Evolutionary conservation across 2,113 vertebrate genomes (phyloP), one percentile per base, ranked within the genome.

Genomic region (Notothenia coriiceps): DNA sequence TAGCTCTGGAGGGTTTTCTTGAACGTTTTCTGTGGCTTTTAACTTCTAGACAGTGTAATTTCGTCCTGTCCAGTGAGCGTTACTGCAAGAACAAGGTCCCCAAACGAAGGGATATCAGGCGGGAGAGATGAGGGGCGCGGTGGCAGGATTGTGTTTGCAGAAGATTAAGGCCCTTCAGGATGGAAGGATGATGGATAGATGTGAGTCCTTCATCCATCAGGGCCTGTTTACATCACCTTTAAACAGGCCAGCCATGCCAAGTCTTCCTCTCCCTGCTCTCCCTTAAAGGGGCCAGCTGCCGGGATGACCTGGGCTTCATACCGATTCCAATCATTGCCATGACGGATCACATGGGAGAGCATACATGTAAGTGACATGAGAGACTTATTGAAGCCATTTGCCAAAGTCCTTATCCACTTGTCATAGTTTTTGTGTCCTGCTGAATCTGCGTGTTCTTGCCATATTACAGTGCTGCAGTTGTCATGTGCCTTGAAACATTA

Each of bases 81-180:
- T 77, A 51, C 74, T 52, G 69, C 72, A 60, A 76, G 43, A 90
- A 77, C 86, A 85, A 78, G 74, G 72, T 87, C 90, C 86, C 87
- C 46, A 52, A 88, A 87, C 49, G 14, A 61, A 82, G 84, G 86
- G 84, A 87, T 85, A 86, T 91, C 86, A 75, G 77, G 80, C 59
- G 22, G 88, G 75, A 76, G 61, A 66, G 85, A 89, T 59, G 89
- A 77, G 86, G 88, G 77, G 20, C 54, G 43, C 56, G 22, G 82
- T 69, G 86, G 87, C 75, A 84, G 89, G 89, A 88, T 86, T 88
- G 82, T 89, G 92, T 93, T 93, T 93, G 90, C 33, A 11, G 89
- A 92, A 91, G 90, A 93, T 92, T 92, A 93, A 93, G 86, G 80
- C 88, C 86, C 85, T 93, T 92, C 90, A 91, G 87, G 86, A 85